Evolutionary conservation across 1,140 invertebrate species (phyloP).

Genomic region (Drosophila nebulosa): DNA sequence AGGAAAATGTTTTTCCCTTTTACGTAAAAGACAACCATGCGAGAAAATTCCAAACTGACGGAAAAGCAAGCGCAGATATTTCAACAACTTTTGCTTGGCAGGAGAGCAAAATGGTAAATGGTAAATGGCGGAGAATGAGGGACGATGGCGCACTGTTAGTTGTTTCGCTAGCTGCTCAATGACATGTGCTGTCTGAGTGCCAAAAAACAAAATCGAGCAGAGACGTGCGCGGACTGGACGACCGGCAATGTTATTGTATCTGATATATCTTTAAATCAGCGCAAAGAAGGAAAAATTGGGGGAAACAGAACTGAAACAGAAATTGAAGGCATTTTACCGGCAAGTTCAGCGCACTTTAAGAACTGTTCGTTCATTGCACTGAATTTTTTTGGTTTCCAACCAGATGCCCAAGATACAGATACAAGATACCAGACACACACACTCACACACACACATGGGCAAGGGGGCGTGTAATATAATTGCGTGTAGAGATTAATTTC

Average conservation of each 20-base stretch:
- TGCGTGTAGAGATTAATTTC: slow-evolving; percentile 66
- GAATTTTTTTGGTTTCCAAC: slow-evolving; percentile 34
- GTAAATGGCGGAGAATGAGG: not conserved
- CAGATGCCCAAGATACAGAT: slow-evolving; percentile 20
- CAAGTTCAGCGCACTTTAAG: slow-evolving; percentile 70
- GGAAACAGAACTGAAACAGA: not conserved
- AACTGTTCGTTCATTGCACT: slow-evolving; percentile 61
- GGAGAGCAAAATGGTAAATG: not conserved
- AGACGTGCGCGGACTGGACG: slow-evolving; percentile 51
- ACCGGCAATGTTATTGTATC: slow-evolving; percentile 52
- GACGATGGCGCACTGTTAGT: slow-evolving; percentile 50
- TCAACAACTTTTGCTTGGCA: slow-evolving; percentile 51
- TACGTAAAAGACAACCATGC: slow-evolving; percentile 58
- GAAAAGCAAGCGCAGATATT: slow-evolving; percentile 70
- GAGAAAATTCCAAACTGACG: slow-evolving; percentile 73
- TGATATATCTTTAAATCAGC: slow-evolving; percentile 46
- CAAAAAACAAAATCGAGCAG: slow-evolving; percentile 31
- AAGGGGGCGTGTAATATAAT: slow-evolving; percentile 40
- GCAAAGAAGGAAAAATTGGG: slow-evolving; percentile 14
- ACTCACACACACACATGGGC: slow-evolving; percentile 5
- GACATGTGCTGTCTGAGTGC: slow-evolving; percentile 69
- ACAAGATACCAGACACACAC: not conserved
- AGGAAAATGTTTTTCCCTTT: slow-evolving; percentile 60
- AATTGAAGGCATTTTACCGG: not conserved
- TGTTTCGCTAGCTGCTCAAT: slow-evolving; percentile 59